Conservation (phyloP, 1,140 invertebrate genomes). For the Aphelenchoides besseyi region DNA sequence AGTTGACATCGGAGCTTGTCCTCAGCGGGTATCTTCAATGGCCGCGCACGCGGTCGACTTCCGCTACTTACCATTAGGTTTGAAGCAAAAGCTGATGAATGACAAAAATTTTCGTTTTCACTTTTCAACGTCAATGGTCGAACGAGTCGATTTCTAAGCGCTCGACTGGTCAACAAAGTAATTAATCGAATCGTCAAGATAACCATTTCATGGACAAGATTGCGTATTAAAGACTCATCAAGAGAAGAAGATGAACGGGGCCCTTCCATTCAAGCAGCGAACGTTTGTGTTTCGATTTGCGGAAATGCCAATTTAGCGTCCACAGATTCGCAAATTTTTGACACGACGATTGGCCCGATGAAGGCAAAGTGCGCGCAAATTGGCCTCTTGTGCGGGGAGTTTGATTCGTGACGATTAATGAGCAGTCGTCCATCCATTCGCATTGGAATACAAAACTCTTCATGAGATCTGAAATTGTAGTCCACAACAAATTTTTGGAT, state of each 20-base stretch:
- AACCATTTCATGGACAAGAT: too few relatives aligned
- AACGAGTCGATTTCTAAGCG: too few relatives aligned
- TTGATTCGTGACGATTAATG: constrained; percentile 3
- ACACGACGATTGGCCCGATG: background rate
- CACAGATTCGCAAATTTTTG: background rate
- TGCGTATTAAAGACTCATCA: too few relatives aligned
- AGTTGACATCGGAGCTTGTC: background rate
- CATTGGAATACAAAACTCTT: constrained; percentile 6
- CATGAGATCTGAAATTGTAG: background rate
- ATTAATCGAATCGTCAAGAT: background rate
- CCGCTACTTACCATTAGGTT: background rate
- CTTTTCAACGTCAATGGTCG: too few relatives aligned
- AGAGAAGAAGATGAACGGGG: too few relatives aligned
- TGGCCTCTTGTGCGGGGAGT: constrained; percentile 1
- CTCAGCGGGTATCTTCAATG: background rate
- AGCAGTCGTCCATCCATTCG: background rate
- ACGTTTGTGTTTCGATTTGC: background rate
- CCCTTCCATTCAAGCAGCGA: background rate
- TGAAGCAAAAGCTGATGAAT: too few relatives aligned
- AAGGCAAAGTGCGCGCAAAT: background rate
- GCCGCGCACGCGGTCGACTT: background rate
- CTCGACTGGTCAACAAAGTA: background rate
- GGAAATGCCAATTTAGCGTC: background rate
- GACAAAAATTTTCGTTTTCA: too few relatives aligned
- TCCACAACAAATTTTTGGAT: background rate